These are phyloP conservation scores for Dermochelys coriacea DNA, from an alignment of 2,797 vertebrate genomes.

Conservation along the genomic window DNA sequence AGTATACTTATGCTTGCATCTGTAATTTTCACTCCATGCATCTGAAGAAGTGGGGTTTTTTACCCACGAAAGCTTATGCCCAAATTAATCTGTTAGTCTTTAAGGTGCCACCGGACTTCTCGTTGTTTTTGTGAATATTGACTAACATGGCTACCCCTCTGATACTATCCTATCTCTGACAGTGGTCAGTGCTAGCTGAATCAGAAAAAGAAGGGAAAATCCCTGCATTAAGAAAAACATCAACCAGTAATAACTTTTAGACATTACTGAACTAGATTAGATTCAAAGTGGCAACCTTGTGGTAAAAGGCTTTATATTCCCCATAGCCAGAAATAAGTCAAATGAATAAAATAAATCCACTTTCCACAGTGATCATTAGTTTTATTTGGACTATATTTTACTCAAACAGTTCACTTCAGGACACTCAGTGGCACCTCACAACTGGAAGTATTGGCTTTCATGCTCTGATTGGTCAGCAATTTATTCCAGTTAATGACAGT, in stretches of 20 bases:
- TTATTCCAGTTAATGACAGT: conserved; percentile 69
- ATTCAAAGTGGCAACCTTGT: neutral
- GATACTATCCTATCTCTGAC: neutral
- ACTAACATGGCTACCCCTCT: neutral
- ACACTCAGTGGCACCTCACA: neutral
- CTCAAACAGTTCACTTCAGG: neutral
- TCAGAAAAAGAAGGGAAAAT: neutral
- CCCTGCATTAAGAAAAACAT: neutral
- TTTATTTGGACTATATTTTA: conserved; percentile 7
- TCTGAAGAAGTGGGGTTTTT: too few relatives aligned
- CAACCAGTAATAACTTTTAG: neutral
- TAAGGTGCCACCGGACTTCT: too few relatives aligned
- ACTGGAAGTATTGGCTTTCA: neutral
- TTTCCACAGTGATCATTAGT: neutral
- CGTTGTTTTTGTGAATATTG: too few relatives aligned
- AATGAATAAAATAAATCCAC: neutral
- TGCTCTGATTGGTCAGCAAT: conserved; percentile 48
- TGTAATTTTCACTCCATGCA: too few relatives aligned
- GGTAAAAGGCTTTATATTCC: neutral
- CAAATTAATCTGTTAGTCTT: too few relatives aligned
- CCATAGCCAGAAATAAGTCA: conserved; percentile 15
- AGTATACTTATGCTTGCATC: too few relatives aligned
- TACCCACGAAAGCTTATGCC: too few relatives aligned
- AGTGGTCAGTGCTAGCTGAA: neutral
- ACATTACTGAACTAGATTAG: neutral